Evolutionary conservation across 1,140 invertebrate genomes (phyloP), one percentile per base, ranked within the genome.

Genomic region (Pachypeltis micranthus): DNA sequence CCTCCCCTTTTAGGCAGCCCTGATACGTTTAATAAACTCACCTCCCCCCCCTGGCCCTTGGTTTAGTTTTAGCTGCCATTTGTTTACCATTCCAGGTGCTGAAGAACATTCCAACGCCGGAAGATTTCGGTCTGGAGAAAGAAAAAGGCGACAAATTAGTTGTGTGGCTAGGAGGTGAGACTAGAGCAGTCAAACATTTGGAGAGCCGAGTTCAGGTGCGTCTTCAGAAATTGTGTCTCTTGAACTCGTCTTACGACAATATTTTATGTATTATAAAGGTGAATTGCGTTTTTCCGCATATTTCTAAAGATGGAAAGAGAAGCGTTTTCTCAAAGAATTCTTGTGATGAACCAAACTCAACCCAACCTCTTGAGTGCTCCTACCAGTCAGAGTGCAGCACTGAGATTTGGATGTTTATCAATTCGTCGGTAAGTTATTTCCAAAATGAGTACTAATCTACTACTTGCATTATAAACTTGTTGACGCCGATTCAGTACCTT

Each of bases 351-450:
- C 61, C 84, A 86, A 71, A 78, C 79, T 1, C 77, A 77, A 66
- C 86, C 86, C 0, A 84, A 88, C 66, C 75, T 88, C 25, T 69
- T 83, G 24, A 83, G 83, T 0, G 79, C 80, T 21, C 82, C 86
- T 0, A 79, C 84, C 63, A 85, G 84, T 39, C 73, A 87, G 67
- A 86, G 84, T 68, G 81, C 83, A 1, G 82, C 83, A 64, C 73
- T 88, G 10, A 75, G 84, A 2, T 86, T 85, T 69, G 82, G 83
- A 23, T 83, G 81, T 67, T 70, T 85, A 1, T 84, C 82, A 44
- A 80, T 85, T 1, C 73, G 83, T 16, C 77, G 71, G 79, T 80
- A 70, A 71, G 70, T 62, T n/a, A n/a, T n/a, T n/a, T n/a, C n/a
- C n/a, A n/a, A n/a, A n/a, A n/a, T n/a, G n/a, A n/a, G n/a, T n/a